Evolutionary conservation across 2,888 invertebrate genomes (phyloP).

Genomic region (Mythimna impura): DNA sequence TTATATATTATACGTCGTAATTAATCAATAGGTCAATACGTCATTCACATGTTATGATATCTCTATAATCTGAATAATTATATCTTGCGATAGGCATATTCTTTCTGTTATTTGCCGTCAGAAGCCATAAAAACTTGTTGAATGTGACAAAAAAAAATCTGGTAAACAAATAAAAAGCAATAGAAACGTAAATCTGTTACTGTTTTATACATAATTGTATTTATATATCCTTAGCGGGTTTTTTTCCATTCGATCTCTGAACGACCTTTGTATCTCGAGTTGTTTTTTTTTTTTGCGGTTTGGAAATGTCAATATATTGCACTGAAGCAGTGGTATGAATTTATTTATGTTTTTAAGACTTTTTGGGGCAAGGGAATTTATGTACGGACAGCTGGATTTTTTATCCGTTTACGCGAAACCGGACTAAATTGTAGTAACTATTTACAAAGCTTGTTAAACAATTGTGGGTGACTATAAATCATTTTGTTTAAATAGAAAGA

Average conservation of each 20-base stretch:
- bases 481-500: no score
- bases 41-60: neutral
- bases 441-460: no score
- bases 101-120: neutral
- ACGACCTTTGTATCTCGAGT: conserved; percentile 28
- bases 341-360: conserved; percentile 4
- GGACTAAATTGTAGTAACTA: no score
- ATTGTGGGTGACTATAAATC: no score
- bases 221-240: conserved; percentile 22
- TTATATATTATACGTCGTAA: no score
- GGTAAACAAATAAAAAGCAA: conserved; percentile 29
- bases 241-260: conserved; percentile 49
- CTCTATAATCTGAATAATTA: neutral
- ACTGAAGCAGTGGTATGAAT: neutral
- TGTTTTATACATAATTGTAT: conserved; percentile 40
- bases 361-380: neutral
- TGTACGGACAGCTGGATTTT: neutral
- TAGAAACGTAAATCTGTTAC: conserved; percentile 11
- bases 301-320: conserved; percentile 37
- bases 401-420: no score
- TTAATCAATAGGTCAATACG: neutral
- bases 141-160: neutral
- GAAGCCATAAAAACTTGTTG: neutral
- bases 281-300: conserved; percentile 32
- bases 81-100: neutral